Base-by-base conservation (phyloP, 2,797 vertebrate genomes). In the Sebastes diploproa region DNA sequence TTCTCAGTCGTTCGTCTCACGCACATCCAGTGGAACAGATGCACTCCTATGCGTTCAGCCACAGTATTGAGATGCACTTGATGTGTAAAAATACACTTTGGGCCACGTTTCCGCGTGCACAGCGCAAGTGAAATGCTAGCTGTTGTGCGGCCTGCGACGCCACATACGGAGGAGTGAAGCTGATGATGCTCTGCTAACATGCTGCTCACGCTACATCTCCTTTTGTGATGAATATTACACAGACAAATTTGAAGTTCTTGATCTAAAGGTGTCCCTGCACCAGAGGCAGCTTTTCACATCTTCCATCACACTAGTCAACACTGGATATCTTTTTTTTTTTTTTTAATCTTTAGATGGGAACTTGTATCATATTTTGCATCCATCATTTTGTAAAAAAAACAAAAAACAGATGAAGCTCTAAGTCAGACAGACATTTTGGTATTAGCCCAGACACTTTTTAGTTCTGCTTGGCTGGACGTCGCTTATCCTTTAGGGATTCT, bases 381-480 rank as follows among this genome's bases (percentile, higher is more conserved):
- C 22, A 23, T 23, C 22, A 23, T 23, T 23, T 23, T 2, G 22
- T 23, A 23, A 23, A 23, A 23, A 23, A 23, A 23, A 23, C 22
- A 23, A 23, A 23, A 23, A 23, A 23, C 22, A 23, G 22, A 23
- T 23, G 22, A 23, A 23, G 22, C 22, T 23, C 22, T 23, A 23
- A 23, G 22, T 23, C 22, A 23, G 22, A 23, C 22, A 23, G 22
- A 23, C 22, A 23, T 23, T 23, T 23, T 81, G 56, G 59, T 66
- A 75, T 4, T 25, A 23, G 55, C 46, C 61, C 66, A 23, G 22
- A 72, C 80, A 74, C 30, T 59, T 60, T 77, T 84, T 83, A 76
- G 36, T 88, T 89, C 85, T 79, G 85, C 89, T 82, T 72, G 83
- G 56, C 50, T 77, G 75, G 69, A 34, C 52, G 9, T 61, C 30